Base-by-base conservation (phyloP, 2,888 invertebrate species). In the Pycnomerus fuliginosus region DNA sequence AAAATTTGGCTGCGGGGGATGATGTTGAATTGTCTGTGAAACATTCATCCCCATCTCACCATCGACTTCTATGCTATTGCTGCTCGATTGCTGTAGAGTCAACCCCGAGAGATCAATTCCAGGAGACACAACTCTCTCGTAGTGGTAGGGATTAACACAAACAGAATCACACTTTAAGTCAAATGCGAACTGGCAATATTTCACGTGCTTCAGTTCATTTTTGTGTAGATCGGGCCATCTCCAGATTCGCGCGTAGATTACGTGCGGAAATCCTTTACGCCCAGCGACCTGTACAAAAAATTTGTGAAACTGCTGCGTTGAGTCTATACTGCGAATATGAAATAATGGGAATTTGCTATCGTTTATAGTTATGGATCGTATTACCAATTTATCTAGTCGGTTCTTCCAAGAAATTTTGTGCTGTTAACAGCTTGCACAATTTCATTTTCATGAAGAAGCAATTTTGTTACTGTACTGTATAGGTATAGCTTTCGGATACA, bases 241-340 rank as follows among this genome's bases (percentile, higher is more conserved):
- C 97, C 99, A 99, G 55, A 99, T 97, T 20, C 95, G 81, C 0
- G 98, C 96, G 66, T 99, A 99, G 52, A 99, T 97, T 1, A 99
- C 98, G 73, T 99, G 99, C 1, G 99, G 99, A 69, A 99, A 99
- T 3, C 99, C 98, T 76, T 99, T 99, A 35, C 97, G 81, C 12
- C 99, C 99, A 14, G 98, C 98, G 33, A 97, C 96, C 92, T 92
- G n/a, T n/a, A n/a, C n/a, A n/a, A n/a, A n/a, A n/a, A n/a, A n/a
- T n/a, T n/a, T n/a, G n/a, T n/a, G n/a, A n/a, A n/a, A n/a, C n/a
- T n/a, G n/a, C n/a, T n/a, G n/a, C n/a, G n/a, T n/a, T n/a, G n/a
- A n/a, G n/a, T n/a, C n/a, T n/a, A n/a, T n/a, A n/a, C n/a, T n/a
- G n/a, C n/a, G n/a, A n/a, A n/a, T n/a, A n/a, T n/a, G n/a, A n/a